Conservation (phyloP, 2,888 invertebrate genomes). For the Melitaea athalia region DNA sequence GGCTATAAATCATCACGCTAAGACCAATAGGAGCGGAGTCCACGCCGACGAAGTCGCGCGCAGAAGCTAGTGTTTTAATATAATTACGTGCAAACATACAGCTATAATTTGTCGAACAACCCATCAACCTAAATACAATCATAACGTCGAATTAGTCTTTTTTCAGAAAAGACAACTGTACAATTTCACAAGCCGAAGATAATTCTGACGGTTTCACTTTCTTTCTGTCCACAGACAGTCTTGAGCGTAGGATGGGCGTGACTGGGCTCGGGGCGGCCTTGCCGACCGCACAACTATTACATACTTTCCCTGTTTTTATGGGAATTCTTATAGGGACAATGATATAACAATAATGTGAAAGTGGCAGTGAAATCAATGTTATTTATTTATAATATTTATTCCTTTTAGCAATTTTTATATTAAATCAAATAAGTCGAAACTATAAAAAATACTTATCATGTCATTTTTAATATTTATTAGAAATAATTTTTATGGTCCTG, state of each 20-base stretch:
- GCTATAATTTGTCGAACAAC: background rate
- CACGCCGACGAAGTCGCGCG: too few relatives aligned
- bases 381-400: background rate
- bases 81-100: too few relatives aligned
- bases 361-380: conserved; percentile 14
- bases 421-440: background rate
- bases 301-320: conserved; percentile 81
- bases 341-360: conserved; percentile 57
- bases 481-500: background rate
- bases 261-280: conserved; percentile 62
- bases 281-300: conserved; percentile 60
- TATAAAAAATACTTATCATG: background rate
- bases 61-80: too few relatives aligned
- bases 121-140: background rate
- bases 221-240: conserved; percentile 55
- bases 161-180: conserved; percentile 19
- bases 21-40: too few relatives aligned
- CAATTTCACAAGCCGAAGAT: conserved; percentile 25
- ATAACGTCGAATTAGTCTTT: conserved; percentile 5
- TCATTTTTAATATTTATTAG: background rate
- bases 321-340: conserved; percentile 67
- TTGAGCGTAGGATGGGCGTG: conserved; percentile 70
- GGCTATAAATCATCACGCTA: too few relatives aligned
- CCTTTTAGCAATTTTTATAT: background rate
- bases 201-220: conserved; percentile 64